Evolutionary conservation across 1,140 invertebrate species (phyloP).

Genomic region (Zaprionus gabonicus): DNA sequence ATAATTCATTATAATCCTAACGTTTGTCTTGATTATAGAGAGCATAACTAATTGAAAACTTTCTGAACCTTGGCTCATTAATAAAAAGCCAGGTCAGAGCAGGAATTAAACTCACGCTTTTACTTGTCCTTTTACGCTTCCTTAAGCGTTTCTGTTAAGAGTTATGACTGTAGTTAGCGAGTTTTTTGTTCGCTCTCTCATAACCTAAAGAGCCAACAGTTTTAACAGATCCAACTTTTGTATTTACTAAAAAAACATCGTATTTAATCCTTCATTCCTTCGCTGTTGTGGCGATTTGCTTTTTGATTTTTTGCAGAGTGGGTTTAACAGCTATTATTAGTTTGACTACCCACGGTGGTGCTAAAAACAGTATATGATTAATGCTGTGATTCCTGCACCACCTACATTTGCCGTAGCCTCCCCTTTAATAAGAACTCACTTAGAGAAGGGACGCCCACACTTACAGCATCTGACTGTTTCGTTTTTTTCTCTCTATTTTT

Average conservation of each 20-base stretch:
- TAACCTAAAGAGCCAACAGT: too few relatives aligned
- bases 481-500: neutral
- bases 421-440: neutral
- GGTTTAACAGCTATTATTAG: constrained; percentile 66
- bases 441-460: neutral
- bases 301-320: constrained; percentile 57
- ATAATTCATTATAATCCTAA: constrained; percentile 69
- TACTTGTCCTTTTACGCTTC: too few relatives aligned
- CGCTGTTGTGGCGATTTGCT: neutral
- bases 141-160: neutral
- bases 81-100: constrained; percentile 63
- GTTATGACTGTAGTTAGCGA: neutral
- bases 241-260: neutral
- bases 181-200: too few relatives aligned
- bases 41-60: constrained; percentile 76
- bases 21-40: constrained; percentile 72
- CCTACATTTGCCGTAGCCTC: neutral
- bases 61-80: constrained; percentile 75
- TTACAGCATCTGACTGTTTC: neutral
- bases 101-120: neutral
- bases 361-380: constrained; percentile 73
- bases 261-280: neutral
- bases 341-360: constrained; percentile 51
- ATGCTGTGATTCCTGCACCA: constrained; percentile 62
- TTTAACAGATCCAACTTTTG: too few relatives aligned